Percentiles rank a stretch among this genome's conserved stretches.
Conservation (phyloP, 2,888 invertebrate genomes). For the Gnatocerus cornutus region DNA sequence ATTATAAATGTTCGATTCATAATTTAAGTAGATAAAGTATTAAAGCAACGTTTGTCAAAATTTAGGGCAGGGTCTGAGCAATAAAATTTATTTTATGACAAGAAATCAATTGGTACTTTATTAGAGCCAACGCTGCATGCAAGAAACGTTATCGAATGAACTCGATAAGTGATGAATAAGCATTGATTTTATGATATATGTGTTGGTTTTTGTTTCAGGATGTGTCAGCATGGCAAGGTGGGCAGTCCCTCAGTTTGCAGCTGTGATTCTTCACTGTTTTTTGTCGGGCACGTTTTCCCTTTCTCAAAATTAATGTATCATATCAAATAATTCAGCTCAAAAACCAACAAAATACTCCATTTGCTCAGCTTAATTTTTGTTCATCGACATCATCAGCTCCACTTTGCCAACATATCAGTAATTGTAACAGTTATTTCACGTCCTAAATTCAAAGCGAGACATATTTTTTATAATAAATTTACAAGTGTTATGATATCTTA, state of each 20-base stretch:
- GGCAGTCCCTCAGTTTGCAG: conserved; percentile 67
- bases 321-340: conserved; percentile 60
- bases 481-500: conserved; percentile 50
- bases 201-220: conserved; percentile 67
- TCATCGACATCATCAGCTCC: conserved; percentile 19
- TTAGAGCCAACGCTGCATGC: conserved; percentile 36
- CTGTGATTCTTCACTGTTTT: conserved; percentile 68
- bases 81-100: conserved; percentile 34
- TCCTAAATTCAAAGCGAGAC: conserved; percentile 43
- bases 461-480: conserved; percentile 45
- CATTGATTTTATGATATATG: conserved; percentile 48
- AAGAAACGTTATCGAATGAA: conserved; percentile 37
- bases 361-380: conserved; percentile 54
- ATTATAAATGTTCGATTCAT: neutral
- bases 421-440: conserved; percentile 37
- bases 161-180: conserved; percentile 41
- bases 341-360: conserved; percentile 55
- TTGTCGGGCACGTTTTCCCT: conserved; percentile 64
- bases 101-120: conserved; percentile 40
- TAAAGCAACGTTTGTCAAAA: conserved; percentile 8
- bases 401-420: conserved; percentile 45
- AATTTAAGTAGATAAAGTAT: neutral
- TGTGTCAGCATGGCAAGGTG: conserved; percentile 68
- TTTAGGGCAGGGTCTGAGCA: conserved; percentile 15
- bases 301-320: conserved; percentile 65